Evolutionary conservation across 2,113 vertebrate genomes (phyloP).

Genomic region (Rana temporaria): DNA sequence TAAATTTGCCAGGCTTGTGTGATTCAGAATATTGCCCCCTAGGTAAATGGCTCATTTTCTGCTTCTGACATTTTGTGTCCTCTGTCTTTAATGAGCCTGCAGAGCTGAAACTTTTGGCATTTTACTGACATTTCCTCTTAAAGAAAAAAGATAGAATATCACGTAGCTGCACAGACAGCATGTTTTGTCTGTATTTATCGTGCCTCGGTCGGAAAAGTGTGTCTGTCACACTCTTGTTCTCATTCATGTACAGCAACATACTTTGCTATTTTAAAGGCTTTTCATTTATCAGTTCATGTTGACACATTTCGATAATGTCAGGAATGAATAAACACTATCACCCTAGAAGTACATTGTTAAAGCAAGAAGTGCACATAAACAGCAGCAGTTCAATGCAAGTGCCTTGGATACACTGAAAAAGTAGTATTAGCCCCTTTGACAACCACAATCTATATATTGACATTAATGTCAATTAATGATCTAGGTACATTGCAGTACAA

Average conservation of each 20-base stretch:
- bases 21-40: conserved; percentile 43
- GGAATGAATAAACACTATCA: background rate
- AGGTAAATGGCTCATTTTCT: conserved; percentile 52
- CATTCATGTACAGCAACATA: conserved; percentile 1
- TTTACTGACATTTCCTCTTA: conserved; percentile 57
- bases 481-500: no score
- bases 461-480: no score
- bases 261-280: background rate
- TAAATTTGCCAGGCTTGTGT: conserved; percentile 46
- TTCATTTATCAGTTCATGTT: background rate
- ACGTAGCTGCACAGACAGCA: conserved; percentile 23
- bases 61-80: conserved; percentile 54
- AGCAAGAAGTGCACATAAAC: no score
- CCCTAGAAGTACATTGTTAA: no score
- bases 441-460: no score
- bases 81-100: conserved; percentile 52
- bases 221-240: conserved; percentile 22
- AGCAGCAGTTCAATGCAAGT: no score
- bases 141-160: conserved; percentile 44
- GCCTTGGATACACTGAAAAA: no score
- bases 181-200: conserved; percentile 40
- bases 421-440: no score
- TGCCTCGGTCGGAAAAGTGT: background rate
- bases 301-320: background rate
- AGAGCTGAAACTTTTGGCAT: conserved; percentile 53